These are phyloP conservation scores for Tenthredo mesomela DNA, from an alignment of 2,888 invertebrate species.

Conservation along the genomic window DNA sequence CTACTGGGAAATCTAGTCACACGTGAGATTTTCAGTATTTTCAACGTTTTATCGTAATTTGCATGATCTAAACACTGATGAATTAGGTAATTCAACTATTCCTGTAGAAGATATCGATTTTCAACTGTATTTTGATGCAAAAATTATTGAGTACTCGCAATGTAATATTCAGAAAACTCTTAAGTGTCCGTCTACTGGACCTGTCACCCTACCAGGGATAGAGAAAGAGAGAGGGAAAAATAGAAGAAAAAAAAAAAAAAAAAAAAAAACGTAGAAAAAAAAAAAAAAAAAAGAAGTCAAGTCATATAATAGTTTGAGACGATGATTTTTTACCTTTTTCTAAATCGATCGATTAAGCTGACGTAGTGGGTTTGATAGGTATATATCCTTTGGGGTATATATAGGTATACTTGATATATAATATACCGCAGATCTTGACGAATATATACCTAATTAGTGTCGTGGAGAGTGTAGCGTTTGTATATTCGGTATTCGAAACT, in stretches of 20 bases:
- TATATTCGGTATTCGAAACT: slow-evolving; percentile 36
- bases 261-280: slow-evolving; percentile 40
- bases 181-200: too few relatives aligned
- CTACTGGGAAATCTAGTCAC: too few relatives aligned
- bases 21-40: too few relatives aligned
- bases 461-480: slow-evolving; percentile 53
- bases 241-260: background rate
- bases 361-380: slow-evolving; percentile 25
- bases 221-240: slow-evolving; percentile 17
- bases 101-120: too few relatives aligned
- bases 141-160: too few relatives aligned
- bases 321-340: slow-evolving; percentile 58
- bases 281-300: slow-evolving; percentile 49
- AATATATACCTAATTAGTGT: slow-evolving; percentile 51
- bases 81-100: too few relatives aligned
- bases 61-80: too few relatives aligned
- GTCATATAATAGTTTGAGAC: slow-evolving; percentile 59
- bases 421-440: slow-evolving; percentile 30
- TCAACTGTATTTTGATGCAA: too few relatives aligned
- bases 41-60: too few relatives aligned
- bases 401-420: slow-evolving; percentile 42
- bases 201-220: too few relatives aligned
- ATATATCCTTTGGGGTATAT: slow-evolving; percentile 7
- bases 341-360: slow-evolving; percentile 54
- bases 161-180: too few relatives aligned